Conservation (phyloP, 1,140 invertebrate species). For the Mylabris phalerata region DNA sequence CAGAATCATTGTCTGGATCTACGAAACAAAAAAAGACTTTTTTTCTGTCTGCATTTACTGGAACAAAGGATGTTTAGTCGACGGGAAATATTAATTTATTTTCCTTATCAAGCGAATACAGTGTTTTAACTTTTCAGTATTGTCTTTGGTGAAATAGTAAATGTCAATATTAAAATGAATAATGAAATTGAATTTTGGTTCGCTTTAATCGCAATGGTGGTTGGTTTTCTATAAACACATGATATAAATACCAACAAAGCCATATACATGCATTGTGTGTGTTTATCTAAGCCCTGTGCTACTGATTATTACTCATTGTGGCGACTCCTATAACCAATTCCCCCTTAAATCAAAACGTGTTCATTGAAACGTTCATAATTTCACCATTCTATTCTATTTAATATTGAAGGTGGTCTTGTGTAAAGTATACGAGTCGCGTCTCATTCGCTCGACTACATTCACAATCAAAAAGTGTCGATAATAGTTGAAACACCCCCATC, state of each 20-base stretch:
- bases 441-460: no score
- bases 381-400: conserved; percentile 1
- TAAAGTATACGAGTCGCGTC: no score
- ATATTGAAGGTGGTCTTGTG: no score
- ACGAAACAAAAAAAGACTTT: no score
- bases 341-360: conserved; percentile 7
- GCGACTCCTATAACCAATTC: no score
- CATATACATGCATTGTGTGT: neutral
- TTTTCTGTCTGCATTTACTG: no score
- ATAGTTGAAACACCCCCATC: no score
- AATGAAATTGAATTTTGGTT: conserved; percentile 13
- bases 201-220: neutral
- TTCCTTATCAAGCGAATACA: no score
- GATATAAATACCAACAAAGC: conserved; percentile 9
- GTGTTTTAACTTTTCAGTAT: neutral
- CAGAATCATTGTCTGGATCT: neutral
- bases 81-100: no score
- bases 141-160: conserved; percentile 10
- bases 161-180: conserved; percentile 17
- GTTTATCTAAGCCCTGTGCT: conserved; percentile 11
- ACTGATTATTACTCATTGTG: conserved; percentile 12
- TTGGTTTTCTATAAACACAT: no score
- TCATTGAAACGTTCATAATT: conserved; percentile 8
- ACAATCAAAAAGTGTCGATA: no score
- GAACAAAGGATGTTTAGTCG: no score